Percentiles rank a stretch among this genome's conserved stretches.
Evolutionary conservation across 2,888 invertebrate species (phyloP).

Genomic region (Nebria brevicollis): DNA sequence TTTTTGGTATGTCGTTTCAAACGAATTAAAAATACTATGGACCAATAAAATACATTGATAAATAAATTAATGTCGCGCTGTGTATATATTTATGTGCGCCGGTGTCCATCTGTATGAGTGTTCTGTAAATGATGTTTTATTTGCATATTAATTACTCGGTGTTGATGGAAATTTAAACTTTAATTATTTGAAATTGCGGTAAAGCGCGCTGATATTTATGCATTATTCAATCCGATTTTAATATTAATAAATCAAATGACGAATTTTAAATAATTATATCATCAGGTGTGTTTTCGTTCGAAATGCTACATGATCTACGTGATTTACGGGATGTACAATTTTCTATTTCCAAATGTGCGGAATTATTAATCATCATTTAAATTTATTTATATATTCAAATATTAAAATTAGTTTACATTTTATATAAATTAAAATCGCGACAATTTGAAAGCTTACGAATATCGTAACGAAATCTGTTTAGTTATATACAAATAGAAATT

Average conservation of each 20-base stretch:
- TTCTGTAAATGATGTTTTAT: constrained; percentile 46
- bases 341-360: too few relatives aligned
- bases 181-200: constrained; percentile 44
- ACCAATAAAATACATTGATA: constrained; percentile 34
- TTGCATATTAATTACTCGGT: constrained; percentile 46
- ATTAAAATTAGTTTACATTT: too few relatives aligned
- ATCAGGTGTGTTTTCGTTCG: neutral
- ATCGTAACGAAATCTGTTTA: too few relatives aligned
- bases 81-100: neutral
- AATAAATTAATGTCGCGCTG: constrained; percentile 41
- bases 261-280: constrained; percentile 30
- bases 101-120: constrained; percentile 12
- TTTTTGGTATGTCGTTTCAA: neutral
- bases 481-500: too few relatives aligned
- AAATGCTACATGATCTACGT: neutral
- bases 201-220: constrained; percentile 36
- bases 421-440: too few relatives aligned
- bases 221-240: constrained; percentile 44
- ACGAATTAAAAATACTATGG: neutral
- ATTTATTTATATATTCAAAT: too few relatives aligned
- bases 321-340: too few relatives aligned
- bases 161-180: constrained; percentile 45
- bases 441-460: too few relatives aligned
- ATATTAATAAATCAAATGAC: constrained; percentile 41
- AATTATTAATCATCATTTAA: too few relatives aligned